A percentile compares a stretch with the other conserved stretches of the same genome.
Evolutionary conservation across 2,113 vertebrate genomes (phyloP).

Genomic region (Calypte anna): DNA sequence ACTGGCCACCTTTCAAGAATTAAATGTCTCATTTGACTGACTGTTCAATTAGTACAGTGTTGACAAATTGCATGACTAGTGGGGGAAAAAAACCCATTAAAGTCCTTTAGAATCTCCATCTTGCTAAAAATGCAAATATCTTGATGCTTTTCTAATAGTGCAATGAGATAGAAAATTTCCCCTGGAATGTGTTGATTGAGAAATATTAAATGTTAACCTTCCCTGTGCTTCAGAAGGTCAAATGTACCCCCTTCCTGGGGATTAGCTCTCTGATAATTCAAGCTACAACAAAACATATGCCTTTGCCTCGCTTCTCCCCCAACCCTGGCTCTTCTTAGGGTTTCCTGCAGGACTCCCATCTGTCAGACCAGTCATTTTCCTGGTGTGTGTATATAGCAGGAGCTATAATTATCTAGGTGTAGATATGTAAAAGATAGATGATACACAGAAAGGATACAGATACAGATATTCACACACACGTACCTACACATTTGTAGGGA

Average conservation of each 20-base stretch:
- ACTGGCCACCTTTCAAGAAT: not conserved
- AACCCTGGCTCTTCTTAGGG: constrained; percentile 54
- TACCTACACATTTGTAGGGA: not conserved
- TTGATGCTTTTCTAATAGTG: not conserved
- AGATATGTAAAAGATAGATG: constrained; percentile 34
- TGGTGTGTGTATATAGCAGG: constrained; percentile 10
- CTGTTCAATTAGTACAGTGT: not conserved
- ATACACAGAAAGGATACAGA: not conserved
- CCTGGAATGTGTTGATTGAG: not conserved
- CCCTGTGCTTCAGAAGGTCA: constrained; percentile 49
- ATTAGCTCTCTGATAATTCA: constrained; percentile 53
- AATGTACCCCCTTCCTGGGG: constrained; percentile 41
- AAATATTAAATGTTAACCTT: constrained; percentile 64
- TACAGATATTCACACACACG: not conserved
- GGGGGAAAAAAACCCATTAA: not conserved
- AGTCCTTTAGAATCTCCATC: not conserved
- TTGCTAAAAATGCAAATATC: constrained; percentile 16
- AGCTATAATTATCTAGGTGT: constrained; percentile 61
- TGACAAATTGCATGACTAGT: not conserved
- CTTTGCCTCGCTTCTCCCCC: constrained; percentile 43
- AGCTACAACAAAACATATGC: constrained; percentile 67
- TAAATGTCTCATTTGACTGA: not conserved
- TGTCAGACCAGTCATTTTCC: constrained; percentile 58
- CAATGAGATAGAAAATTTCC: not conserved
- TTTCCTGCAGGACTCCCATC: constrained; percentile 68